phyloP scores from a whole-genome alignment of 2,888 invertebrate species.

The Dryomyza anilis region DNA sequence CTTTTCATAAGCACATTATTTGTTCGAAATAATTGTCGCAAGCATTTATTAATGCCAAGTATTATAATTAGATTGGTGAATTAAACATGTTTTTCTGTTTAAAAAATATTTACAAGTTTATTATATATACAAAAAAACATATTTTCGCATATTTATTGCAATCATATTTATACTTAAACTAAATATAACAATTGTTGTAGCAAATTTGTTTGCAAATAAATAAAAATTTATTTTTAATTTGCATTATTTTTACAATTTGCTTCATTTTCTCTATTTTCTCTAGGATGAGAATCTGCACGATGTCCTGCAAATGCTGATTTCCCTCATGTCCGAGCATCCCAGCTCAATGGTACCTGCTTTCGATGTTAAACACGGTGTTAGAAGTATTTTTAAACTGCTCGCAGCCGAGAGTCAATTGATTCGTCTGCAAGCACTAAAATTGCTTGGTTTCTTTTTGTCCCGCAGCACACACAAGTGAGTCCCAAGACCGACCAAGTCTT shows the following conservation, averaged over 20 bases:
- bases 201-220: too few species aligned
- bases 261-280: not conserved
- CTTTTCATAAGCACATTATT: too few species aligned
- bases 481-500: slow-evolving; percentile 1
- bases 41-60: too few species aligned
- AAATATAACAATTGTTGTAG: too few species aligned
- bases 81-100: too few species aligned
- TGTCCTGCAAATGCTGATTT: slow-evolving; percentile 95
- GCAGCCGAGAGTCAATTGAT: slow-evolving; percentile 96
- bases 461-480: slow-evolving; percentile 96
- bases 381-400: slow-evolving; percentile 95
- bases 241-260: too few species aligned
- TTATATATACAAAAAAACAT: too few species aligned
- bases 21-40: too few species aligned
- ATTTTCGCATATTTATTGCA: not conserved
- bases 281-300: slow-evolving; percentile 97
- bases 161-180: too few species aligned
- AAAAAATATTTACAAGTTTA: too few species aligned
- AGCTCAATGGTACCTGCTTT: slow-evolving; percentile 99
- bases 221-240: too few species aligned
- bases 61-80: too few species aligned
- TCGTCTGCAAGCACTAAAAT: slow-evolving; percentile 91
- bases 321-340: slow-evolving; percentile 97
- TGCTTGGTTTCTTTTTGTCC: slow-evolving; percentile 96
- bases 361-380: slow-evolving; percentile 94